A percentile compares a stretch with the other conserved stretches of the same genome.
Evolutionary conservation across 2,113 vertebrate genomes (phyloP).

Genomic region (Actinemys pallida): DNA sequence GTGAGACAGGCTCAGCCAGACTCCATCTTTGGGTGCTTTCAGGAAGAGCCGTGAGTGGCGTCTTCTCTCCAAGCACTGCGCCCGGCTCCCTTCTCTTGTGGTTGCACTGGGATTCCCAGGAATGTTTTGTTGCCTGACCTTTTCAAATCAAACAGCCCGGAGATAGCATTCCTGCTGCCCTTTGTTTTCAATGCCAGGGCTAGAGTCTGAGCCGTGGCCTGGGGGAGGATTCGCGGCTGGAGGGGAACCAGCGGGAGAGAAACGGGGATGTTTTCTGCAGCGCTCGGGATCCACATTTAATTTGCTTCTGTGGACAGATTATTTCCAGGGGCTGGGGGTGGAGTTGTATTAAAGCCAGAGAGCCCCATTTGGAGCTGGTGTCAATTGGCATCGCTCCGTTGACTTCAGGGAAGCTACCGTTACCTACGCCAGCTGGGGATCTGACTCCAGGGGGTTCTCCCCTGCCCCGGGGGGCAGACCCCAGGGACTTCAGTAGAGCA

Average conservation of each 20-base stretch:
- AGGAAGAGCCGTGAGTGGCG: not conserved
- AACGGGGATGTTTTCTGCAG: accelerated
- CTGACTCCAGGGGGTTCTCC: not conserved
- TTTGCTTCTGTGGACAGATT: accelerated
- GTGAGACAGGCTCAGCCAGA: not conserved
- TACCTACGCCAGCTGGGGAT: not conserved
- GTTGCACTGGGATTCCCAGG: not conserved
- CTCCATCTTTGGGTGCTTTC: not conserved
- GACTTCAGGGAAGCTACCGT: not conserved
- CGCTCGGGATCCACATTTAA: accelerated
- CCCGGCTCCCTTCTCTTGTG: not conserved
- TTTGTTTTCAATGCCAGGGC: not conserved
- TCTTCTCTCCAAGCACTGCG: accelerated
- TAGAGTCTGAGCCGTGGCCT: accelerated
- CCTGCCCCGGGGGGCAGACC: not conserved
- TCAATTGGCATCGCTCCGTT: accelerated
- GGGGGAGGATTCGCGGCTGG: not conserved
- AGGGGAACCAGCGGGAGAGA: not conserved
- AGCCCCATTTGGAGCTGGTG: not conserved
- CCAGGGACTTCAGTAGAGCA: not conserved
- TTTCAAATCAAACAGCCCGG: not conserved
- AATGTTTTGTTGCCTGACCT: not conserved
- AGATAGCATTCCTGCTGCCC: not conserved
- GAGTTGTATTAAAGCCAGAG: not conserved
- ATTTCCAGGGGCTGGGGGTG: not conserved